Percentiles rank a stretch among this genome's conserved stretches.
Conservation (phyloP, 1,140 invertebrate species). For the Zaprionus tsacasi region DNA sequence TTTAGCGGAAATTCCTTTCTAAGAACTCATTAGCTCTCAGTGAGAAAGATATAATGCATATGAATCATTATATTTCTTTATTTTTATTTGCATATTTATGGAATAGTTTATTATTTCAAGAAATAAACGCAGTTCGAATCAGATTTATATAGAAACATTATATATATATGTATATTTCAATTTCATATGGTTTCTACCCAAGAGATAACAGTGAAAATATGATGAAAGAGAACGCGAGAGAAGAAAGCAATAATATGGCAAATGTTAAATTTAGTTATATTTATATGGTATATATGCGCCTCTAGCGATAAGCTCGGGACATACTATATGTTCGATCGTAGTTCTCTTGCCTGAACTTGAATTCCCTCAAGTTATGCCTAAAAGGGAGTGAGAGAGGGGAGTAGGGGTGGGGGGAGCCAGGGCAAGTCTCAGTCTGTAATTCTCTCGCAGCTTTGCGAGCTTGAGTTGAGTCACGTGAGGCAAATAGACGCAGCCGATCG, state of each 20-base stretch:
- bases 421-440: not conserved
- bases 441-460: constrained; percentile 9
- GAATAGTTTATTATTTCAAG: not conserved
- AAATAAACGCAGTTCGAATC: not conserved
- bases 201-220: not conserved
- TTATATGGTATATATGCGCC: not conserved
- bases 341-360: not conserved
- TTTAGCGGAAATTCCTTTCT: too few species aligned
- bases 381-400: not conserved
- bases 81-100: not conserved
- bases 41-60: too few species aligned
- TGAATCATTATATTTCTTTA: too few species aligned
- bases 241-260: not conserved
- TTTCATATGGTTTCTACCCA: not conserved
- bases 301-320: not conserved
- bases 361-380: not conserved
- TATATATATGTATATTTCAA: not conserved
- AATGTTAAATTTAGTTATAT: not conserved
- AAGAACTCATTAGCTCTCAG: too few species aligned
- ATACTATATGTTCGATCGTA: not conserved
- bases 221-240: not conserved
- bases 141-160: not conserved
- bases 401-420: not conserved
- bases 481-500: constrained; percentile 38
- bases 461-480: constrained; percentile 44